phyloP scores from a whole-genome alignment of 1,140 invertebrate genomes.

The Tenebrio molitor region DNA sequence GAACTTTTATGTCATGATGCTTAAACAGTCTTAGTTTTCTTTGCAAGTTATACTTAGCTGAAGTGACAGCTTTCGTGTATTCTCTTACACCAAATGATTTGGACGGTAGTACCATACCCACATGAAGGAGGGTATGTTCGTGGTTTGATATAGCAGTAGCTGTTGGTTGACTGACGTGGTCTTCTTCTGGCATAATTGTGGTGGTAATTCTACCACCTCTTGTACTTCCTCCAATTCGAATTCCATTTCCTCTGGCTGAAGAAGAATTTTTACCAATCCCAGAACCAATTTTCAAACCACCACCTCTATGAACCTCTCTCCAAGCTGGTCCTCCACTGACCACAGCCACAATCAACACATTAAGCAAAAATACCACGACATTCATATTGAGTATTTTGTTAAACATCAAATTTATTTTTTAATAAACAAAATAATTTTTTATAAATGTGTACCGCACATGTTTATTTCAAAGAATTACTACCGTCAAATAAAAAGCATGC shows the following conservation, averaged over 20 bases:
- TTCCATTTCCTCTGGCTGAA: slow-evolving; percentile 59
- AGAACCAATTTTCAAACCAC: slow-evolving; percentile 64
- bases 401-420: slow-evolving; percentile 35
- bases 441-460: neutral
- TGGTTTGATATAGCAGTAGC: slow-evolving; percentile 52
- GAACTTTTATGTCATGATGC: slow-evolving; percentile 77
- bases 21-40: slow-evolving; percentile 77
- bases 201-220: slow-evolving; percentile 58
- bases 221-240: slow-evolving; percentile 61
- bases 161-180: slow-evolving; percentile 60
- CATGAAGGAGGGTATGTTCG: slow-evolving; percentile 65
- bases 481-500: slow-evolving; percentile 1
- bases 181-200: slow-evolving; percentile 59
- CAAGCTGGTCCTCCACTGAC: slow-evolving; percentile 66
- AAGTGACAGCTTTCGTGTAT: slow-evolving; percentile 79
- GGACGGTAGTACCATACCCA: slow-evolving; percentile 82
- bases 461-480: slow-evolving; percentile 2
- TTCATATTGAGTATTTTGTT: slow-evolving; percentile 54
- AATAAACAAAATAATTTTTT: neutral
- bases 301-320: slow-evolving; percentile 66
- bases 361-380: slow-evolving; percentile 58
- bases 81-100: slow-evolving; percentile 81
- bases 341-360: slow-evolving; percentile 65
- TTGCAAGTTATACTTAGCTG: slow-evolving; percentile 75
- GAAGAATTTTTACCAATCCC: slow-evolving; percentile 60